Percentiles rank a stretch among this genome's conserved stretches.
These are phyloP conservation scores for Helarctos malayanus DNA, from an alignment of 2,797 vertebrate species.

Conservation along the genomic window DNA sequence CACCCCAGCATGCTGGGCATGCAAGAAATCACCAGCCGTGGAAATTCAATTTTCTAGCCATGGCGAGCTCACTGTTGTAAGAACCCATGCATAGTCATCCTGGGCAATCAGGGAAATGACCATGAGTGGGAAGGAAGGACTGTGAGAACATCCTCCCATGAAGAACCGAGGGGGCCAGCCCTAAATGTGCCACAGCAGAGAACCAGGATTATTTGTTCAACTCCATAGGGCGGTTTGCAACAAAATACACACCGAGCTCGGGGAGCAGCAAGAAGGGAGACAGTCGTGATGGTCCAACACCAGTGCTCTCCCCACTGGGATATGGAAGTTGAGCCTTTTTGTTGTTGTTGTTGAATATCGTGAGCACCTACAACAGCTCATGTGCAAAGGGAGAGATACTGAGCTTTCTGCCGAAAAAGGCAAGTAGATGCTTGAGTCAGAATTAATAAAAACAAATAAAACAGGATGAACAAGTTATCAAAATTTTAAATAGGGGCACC, in stretches of 20 bases:
- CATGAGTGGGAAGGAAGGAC: neutral
- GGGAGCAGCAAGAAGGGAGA: neutral
- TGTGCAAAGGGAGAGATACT: neutral
- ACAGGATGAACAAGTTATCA: neutral
- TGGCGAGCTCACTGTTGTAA: fast-evolving
- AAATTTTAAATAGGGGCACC: conserved; percentile 2
- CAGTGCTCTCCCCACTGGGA: neutral
- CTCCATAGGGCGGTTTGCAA: neutral
- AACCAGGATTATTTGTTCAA: neutral
- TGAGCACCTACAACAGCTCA: neutral
- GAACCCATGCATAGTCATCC: too few relatives aligned
- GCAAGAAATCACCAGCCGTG: neutral
- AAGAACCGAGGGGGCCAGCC: neutral
- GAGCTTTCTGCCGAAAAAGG: neutral
- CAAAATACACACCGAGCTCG: neutral
- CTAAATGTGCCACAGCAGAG: neutral
- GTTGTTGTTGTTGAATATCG: neutral
- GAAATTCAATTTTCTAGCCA: neutral
- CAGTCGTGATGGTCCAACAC: neutral
- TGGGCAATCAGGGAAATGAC: neutral
- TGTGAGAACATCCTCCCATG: neutral
- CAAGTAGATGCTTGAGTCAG: neutral
- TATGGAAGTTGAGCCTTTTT: neutral
- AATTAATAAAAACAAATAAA: conserved; percentile 34
- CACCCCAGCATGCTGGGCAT: too few relatives aligned